Conservation (phyloP, 2,113 vertebrate genomes). For the Sorex araneus region DNA sequence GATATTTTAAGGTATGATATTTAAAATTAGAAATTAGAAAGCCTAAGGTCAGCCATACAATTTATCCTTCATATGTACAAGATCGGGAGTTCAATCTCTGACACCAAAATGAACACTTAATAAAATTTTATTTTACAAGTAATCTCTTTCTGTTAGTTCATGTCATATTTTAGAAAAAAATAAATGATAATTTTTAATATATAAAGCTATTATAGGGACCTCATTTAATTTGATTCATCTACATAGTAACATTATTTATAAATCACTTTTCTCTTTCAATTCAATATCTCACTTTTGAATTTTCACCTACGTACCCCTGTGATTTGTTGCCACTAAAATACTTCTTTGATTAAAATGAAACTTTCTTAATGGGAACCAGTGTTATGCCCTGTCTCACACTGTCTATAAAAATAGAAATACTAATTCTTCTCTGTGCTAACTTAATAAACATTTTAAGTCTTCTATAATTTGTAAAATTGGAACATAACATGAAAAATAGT, state of each 20-base stretch:
- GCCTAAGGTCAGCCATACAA: too few relatives aligned
- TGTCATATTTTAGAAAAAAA: neutral
- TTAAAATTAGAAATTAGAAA: too few relatives aligned
- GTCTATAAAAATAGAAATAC: neutral
- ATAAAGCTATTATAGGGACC: neutral
- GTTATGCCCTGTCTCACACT: neutral
- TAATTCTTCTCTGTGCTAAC: neutral
- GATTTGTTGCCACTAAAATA: neutral
- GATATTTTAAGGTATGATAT: neutral
- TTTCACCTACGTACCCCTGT: neutral
- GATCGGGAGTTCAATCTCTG: too few relatives aligned
- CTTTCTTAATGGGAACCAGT: neutral
- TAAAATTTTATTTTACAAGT: neutral
- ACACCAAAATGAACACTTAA: too few relatives aligned
- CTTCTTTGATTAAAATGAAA: neutral
- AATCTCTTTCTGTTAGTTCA: neutral
- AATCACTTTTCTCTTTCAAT: neutral
- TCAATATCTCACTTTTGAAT: neutral
- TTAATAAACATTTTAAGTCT: neutral
- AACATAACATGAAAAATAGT: neutral
- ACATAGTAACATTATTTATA: neutral
- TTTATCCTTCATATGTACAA: too few relatives aligned
- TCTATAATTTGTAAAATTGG: conserved; percentile 21
- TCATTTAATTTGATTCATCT: neutral
- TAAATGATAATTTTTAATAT: neutral